Evolutionary conservation across 1,140 invertebrate genomes (phyloP).

Genomic region (Saxidomus purpurata): DNA sequence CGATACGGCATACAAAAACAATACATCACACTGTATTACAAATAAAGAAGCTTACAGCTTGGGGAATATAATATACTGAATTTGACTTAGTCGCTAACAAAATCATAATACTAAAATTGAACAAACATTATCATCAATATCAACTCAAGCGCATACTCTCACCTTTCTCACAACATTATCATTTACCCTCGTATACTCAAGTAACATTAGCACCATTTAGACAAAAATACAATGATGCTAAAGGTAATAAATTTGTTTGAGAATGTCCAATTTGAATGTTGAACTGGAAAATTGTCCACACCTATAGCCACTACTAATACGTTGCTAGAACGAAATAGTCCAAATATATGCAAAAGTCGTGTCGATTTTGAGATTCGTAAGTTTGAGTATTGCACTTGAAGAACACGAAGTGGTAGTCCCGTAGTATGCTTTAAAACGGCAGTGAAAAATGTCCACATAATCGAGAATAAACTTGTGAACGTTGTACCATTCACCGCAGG

Average conservation of each 20-base stretch:
- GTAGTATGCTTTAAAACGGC: neutral
- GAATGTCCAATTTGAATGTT: too few species aligned
- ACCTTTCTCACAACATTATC: neutral
- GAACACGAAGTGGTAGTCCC: neutral
- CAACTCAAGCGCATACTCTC: neutral
- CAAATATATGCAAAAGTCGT: neutral
- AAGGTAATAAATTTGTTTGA: too few species aligned
- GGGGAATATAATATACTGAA: neutral
- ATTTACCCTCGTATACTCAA: neutral
- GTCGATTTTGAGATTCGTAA: neutral
- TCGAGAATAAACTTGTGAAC: neutral
- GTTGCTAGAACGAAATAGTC: neutral
- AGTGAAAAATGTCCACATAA: neutral
- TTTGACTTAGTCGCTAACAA: neutral
- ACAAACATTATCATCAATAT: neutral
- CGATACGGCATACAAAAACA: slow-evolving; percentile 6
- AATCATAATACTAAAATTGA: neutral
- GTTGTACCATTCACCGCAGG: neutral
- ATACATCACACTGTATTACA: slow-evolving; percentile 32
- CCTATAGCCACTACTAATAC: neutral
- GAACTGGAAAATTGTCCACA: neutral
- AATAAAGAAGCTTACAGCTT: neutral
- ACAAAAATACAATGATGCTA: neutral
- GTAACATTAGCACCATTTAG: neutral
- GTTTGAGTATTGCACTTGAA: neutral